Percentiles rank a stretch among this genome's conserved stretches.
Conservation (phyloP, 2,888 invertebrate genomes). For the Proisotoma minuta region DNA sequence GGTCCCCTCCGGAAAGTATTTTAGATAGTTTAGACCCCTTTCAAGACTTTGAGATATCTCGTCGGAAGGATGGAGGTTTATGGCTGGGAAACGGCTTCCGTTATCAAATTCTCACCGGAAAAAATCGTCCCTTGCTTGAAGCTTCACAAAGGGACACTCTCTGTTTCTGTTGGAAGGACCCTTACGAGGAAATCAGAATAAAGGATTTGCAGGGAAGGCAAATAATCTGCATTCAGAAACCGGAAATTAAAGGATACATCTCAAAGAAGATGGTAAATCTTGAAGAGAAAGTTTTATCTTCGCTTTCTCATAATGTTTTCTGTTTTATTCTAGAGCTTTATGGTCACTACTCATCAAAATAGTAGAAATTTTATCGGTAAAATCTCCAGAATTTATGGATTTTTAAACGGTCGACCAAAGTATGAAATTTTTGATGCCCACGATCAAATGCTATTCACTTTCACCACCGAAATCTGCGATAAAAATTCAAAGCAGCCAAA, state of each 20-base stretch:
- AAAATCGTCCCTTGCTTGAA: no score
- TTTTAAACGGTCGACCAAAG: constrained; percentile 3
- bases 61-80: not conserved
- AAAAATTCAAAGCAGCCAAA: not conserved
- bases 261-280: no score
- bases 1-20: no score
- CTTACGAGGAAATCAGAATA: not conserved
- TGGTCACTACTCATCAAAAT: not conserved
- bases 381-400: not conserved
- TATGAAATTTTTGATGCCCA: constrained; percentile 8
- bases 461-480: not conserved
- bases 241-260: constrained; percentile 2
- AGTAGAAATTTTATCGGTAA: not conserved
- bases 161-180: not conserved
- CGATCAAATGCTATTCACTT: not conserved
- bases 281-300: no score
- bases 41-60: not conserved
- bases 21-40: no score
- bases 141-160: no score
- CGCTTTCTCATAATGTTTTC: no score
- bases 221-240: not conserved
- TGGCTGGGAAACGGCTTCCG: not conserved
- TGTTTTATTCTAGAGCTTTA: not conserved
- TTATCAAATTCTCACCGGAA: not conserved
- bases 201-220: not conserved